Evolutionary conservation across 2,797 vertebrate genomes (phyloP).

Genomic region (Agapornis canus): DNA sequence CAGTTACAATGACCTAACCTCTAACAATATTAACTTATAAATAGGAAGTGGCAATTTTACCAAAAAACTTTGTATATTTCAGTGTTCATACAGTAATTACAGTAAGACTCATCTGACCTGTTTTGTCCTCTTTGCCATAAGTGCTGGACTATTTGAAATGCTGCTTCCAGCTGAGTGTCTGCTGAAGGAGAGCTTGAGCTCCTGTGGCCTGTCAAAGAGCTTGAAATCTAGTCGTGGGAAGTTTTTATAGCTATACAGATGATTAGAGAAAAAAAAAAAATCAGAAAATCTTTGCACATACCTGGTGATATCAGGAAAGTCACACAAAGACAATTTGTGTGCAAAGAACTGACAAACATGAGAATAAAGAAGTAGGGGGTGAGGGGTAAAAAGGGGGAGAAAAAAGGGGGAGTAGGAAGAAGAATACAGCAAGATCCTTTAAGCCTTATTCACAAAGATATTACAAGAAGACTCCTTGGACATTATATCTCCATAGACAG

Average conservation of each 20-base stretch:
- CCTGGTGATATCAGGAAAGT: neutral
- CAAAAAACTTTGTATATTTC: neutral
- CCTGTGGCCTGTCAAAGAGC: constrained; percentile 90
- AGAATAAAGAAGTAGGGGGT: neutral
- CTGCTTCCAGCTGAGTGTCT: constrained; percentile 83
- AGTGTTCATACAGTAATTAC: neutral
- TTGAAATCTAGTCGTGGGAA: constrained; percentile 88
- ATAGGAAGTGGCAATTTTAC: neutral
- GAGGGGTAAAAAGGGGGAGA: no score
- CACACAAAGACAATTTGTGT: neutral
- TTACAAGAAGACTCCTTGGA: neutral
- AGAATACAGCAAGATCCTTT: neutral
- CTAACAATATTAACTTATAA: neutral
- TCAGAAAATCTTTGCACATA: neutral
- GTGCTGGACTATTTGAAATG: constrained; percentile 90
- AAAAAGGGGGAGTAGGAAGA: neutral
- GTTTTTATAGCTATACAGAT: constrained; percentile 84
- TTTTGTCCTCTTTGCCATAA: constrained; percentile 96
- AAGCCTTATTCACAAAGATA: neutral
- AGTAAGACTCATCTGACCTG: constrained; percentile 81
- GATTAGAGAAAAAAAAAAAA: neutral
- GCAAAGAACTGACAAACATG: neutral
- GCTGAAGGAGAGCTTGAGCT: constrained; percentile 84
- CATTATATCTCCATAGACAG: neutral
- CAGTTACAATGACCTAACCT: neutral